Percentiles rank a stretch among this genome's conserved stretches.
These are phyloP conservation scores for Brachionus plicatilis DNA, from an alignment of 1,140 invertebrate species.

Conservation along the genomic window DNA sequence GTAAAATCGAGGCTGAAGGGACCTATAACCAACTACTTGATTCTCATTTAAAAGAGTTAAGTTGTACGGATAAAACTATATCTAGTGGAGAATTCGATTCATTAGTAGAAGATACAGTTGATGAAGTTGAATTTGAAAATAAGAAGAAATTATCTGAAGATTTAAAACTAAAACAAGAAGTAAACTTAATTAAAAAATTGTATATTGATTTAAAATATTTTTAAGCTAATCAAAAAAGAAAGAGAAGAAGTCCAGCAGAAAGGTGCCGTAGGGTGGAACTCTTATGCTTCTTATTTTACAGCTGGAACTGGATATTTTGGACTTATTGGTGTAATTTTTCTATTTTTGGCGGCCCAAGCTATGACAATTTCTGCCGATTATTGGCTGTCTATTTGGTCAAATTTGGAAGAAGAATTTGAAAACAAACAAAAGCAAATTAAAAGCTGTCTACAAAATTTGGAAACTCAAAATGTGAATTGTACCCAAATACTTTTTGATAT, in stretches of 20 bases:
- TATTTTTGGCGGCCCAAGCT: conserved; percentile 65
- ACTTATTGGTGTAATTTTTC: conserved; percentile 60
- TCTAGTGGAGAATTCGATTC: conserved; percentile 41
- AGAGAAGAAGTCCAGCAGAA: conserved; percentile 56
- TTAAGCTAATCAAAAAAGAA: conserved; percentile 41
- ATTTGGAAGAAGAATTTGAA: not conserved
- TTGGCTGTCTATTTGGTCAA: conserved; percentile 70
- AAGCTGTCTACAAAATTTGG: not conserved
- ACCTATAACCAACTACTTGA: conserved; percentile 53
- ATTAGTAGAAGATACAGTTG: not conserved
- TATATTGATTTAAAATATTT: not conserved
- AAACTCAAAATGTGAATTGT: not conserved
- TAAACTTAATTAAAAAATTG: not conserved
- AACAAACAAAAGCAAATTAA: not conserved
- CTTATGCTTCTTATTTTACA: conserved; percentile 66
- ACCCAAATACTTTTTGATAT: not conserved
- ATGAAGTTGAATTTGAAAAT: not conserved
- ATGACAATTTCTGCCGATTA: conserved; percentile 69
- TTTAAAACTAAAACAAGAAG: conserved; percentile 7
- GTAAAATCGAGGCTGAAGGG: conserved; percentile 49
- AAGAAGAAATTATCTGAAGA: not conserved
- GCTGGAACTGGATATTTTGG: conserved; percentile 63
- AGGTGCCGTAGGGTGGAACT: conserved; percentile 60
- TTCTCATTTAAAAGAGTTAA: conserved; percentile 54
- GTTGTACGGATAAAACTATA: conserved; percentile 44